Conservation (phyloP, 2,888 invertebrate genomes). For the Malthinus flaveolus region DNA sequence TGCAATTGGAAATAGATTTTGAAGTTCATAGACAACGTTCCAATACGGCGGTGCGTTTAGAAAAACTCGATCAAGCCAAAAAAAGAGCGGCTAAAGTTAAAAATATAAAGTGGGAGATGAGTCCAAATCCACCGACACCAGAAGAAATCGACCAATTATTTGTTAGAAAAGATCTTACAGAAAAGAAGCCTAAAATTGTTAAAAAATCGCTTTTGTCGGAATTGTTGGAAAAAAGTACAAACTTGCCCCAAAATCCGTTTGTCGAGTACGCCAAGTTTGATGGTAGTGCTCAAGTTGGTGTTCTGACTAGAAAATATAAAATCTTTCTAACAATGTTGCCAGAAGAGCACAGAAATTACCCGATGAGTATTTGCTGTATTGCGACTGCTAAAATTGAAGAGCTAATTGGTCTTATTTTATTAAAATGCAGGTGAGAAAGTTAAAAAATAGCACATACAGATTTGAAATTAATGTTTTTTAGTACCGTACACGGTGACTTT, state of each 20-base stretch:
- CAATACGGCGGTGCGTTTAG: slow-evolving; percentile 85
- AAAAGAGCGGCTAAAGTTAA: slow-evolving; percentile 78
- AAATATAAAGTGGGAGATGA: slow-evolving; percentile 72
- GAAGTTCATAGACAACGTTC: slow-evolving; percentile 73
- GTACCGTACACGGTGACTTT: slow-evolving; percentile 67
- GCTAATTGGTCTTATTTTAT: slow-evolving; percentile 90
- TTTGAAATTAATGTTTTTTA: slow-evolving; percentile 38
- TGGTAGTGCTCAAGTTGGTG: slow-evolving; percentile 80
- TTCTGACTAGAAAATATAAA: slow-evolving; percentile 80
- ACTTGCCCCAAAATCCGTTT: slow-evolving; percentile 83
- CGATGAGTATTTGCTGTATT: slow-evolving; percentile 79
- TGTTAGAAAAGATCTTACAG: slow-evolving; percentile 55
- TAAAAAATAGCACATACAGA: no score
- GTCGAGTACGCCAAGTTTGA: slow-evolving; percentile 90
- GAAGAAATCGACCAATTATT: slow-evolving; percentile 66
- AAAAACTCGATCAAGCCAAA: slow-evolving; percentile 85
- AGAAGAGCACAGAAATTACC: slow-evolving; percentile 79
- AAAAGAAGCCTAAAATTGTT: slow-evolving; percentile 34
- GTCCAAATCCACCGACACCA: slow-evolving; percentile 57
- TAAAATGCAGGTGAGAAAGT: slow-evolving; percentile 68
- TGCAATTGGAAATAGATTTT: slow-evolving; percentile 70
- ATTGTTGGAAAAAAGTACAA: slow-evolving; percentile 75
- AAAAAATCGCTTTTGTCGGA: slow-evolving; percentile 70
- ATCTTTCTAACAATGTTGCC: slow-evolving; percentile 90
- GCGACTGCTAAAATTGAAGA: slow-evolving; percentile 86